These are phyloP conservation scores for Drosophila micromelanica DNA, from an alignment of 1,140 invertebrate species.

Conservation along the genomic window DNA sequence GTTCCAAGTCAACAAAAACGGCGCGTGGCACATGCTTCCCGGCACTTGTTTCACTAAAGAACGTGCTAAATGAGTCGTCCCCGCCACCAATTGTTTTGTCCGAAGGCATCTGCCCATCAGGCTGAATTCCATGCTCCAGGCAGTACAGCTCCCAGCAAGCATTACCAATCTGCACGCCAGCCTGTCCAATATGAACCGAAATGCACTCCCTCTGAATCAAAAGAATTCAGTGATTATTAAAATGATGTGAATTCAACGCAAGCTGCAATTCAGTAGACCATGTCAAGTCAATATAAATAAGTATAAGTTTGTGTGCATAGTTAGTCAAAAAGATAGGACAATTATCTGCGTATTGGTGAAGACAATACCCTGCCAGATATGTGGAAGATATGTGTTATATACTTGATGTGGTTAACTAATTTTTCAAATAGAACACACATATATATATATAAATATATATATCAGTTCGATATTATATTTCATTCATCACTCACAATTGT, in stretches of 20 bases:
- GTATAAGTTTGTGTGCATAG: too few relatives aligned
- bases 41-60: slow-evolving; percentile 92
- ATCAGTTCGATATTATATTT: too few relatives aligned
- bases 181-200: slow-evolving; percentile 94
- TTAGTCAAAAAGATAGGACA: too few relatives aligned
- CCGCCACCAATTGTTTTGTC: slow-evolving; percentile 89
- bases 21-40: slow-evolving; percentile 90
- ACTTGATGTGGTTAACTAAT: too few relatives aligned
- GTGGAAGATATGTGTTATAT: too few relatives aligned
- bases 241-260: neutral
- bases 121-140: slow-evolving; percentile 95
- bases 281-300: neutral
- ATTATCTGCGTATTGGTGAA: too few relatives aligned
- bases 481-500: too few relatives aligned
- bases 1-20: slow-evolving; percentile 89
- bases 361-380: too few relatives aligned
- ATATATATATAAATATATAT: too few relatives aligned
- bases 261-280: neutral
- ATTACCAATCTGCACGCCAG: slow-evolving; percentile 95
- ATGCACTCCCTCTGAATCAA: slow-evolving; percentile 91
- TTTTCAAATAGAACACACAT: too few relatives aligned
- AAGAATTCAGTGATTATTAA: neutral
- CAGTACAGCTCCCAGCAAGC: slow-evolving; percentile 95
- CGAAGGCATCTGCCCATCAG: slow-evolving; percentile 93
- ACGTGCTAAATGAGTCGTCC: slow-evolving; percentile 92